Base-by-base conservation (phyloP, 2,797 vertebrate genomes). In the Stomatorhinus walkeri region DNA sequence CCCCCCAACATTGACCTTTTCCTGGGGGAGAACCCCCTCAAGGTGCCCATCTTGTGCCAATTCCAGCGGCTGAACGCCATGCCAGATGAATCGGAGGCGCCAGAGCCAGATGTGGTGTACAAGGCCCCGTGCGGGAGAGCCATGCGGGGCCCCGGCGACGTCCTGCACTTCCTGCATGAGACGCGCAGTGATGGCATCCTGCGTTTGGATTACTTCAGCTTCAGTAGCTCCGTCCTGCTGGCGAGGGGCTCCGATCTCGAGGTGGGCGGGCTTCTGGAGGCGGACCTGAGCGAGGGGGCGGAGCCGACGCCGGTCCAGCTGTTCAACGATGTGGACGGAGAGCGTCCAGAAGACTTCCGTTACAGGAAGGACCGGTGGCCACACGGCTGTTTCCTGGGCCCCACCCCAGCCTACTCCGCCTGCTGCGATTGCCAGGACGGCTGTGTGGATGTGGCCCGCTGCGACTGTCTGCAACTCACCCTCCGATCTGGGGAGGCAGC, bases 301-400 rank as follows among this genome's bases (percentile, higher is more conserved):
- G 98, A 99, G 93, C 94, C 95, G 0, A 95, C 97, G 1, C 96
- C 97, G 0, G 40, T 99, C 90, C 95, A 97, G 89, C 95, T 99
- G 91, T 96, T 93, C 22, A 94, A 95, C 2, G 93, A 93, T 0
- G 93, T 96, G 0, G 95, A 95, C 43, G 92, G 16, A 0, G 91
- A 91, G 0, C 94, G 92, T 0, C 96, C 97, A 0, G 91, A 94
- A 0, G 93, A 95, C 3, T 99, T 99, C 94, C 97, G 96, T 9
- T 99, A 99, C 88, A 95, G 97, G 51, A 97, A 96, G 90, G 95
- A 96, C 0, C 94, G 97, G 0, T 97, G 97, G 98, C 98, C 98
- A 0, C 97, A 95, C 8, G 95, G 96, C 89, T 98, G 96, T 91
- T 97, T 95, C 88, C 93, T 99, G 88, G 96, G 95, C 87, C 92